A percentile compares a stretch with the other conserved stretches of the same genome.
These are phyloP conservation scores for Atta cephalotes DNA, from an alignment of 1,140 invertebrate species.

Conservation along the genomic window DNA sequence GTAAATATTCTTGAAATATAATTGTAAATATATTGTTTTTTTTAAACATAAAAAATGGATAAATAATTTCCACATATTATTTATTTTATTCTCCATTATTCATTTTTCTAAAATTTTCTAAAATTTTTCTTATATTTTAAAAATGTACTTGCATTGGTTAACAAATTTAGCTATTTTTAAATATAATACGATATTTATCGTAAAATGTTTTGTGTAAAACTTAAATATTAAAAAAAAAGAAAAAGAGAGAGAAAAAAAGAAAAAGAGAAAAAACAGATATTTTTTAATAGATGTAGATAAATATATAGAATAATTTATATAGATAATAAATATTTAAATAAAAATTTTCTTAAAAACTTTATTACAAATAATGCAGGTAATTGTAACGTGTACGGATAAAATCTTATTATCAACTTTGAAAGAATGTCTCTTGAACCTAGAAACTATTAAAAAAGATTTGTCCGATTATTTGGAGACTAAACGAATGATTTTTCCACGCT, in stretches of 20 bases:
- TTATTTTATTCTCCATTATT: not conserved
- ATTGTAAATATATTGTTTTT: too few relatives aligned
- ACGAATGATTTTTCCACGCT: conserved; percentile 90
- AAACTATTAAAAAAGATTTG: conserved; percentile 91
- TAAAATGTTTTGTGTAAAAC: not conserved
- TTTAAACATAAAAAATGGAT: not conserved
- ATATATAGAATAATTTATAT: not conserved
- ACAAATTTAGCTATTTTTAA: not conserved
- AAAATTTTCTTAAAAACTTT: not conserved
- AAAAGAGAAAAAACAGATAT: not conserved
- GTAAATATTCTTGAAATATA: too few relatives aligned
- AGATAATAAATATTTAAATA: conserved; percentile 5
- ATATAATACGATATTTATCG: not conserved
- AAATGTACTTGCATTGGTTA: not conserved
- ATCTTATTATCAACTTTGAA: conserved; percentile 89
- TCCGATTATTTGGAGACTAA: conserved; percentile 92
- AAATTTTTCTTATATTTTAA: not conserved
- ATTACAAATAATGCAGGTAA: conserved; percentile 84
- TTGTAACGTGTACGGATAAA: conserved; percentile 88
- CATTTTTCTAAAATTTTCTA: not conserved
- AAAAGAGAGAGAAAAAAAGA: not conserved
- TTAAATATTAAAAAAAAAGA: not conserved
- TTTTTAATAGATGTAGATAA: not conserved
- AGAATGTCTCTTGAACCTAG: conserved; percentile 90
- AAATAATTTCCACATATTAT: not conserved